phyloP scores from a whole-genome alignment of 2,113 vertebrate species.

The Anser brachyrhynchus region DNA sequence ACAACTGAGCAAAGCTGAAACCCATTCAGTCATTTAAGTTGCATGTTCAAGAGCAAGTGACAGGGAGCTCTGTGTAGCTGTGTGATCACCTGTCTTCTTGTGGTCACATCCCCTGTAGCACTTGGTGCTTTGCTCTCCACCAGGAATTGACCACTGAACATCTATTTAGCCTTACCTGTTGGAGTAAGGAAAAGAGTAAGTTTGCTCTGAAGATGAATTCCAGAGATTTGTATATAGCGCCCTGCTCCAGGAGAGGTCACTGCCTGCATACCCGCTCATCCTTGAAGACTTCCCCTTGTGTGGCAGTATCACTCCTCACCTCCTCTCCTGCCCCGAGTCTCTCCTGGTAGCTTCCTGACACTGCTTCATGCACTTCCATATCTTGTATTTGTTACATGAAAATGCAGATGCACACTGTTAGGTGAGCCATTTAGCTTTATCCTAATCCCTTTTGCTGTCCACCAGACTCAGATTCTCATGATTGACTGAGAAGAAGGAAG shows the following conservation, averaged over 20 bases:
- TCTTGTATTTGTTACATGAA: not conserved
- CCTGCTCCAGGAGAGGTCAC: not conserved
- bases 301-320: accelerated
- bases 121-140: not conserved
- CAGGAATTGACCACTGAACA: accelerated
- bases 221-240: not conserved
- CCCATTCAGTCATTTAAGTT: not conserved
- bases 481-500: not conserved
- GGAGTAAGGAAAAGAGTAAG: not conserved
- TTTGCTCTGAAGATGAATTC: accelerated
- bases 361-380: not conserved
- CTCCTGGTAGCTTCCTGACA: not conserved
- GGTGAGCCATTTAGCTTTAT: not conserved
- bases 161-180: not conserved
- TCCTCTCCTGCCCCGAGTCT: accelerated
- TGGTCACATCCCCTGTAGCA: not conserved
- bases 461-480: not conserved
- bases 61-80: accelerated
- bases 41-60: accelerated
- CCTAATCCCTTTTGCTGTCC: not conserved
- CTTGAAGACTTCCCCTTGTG: not conserved
- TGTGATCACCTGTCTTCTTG: not conserved
- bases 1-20: not conserved
- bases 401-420: not conserved
- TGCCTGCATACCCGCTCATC: accelerated